phyloP scores from a whole-genome alignment of 2,797 vertebrate genomes.

The Falco columbarius region DNA sequence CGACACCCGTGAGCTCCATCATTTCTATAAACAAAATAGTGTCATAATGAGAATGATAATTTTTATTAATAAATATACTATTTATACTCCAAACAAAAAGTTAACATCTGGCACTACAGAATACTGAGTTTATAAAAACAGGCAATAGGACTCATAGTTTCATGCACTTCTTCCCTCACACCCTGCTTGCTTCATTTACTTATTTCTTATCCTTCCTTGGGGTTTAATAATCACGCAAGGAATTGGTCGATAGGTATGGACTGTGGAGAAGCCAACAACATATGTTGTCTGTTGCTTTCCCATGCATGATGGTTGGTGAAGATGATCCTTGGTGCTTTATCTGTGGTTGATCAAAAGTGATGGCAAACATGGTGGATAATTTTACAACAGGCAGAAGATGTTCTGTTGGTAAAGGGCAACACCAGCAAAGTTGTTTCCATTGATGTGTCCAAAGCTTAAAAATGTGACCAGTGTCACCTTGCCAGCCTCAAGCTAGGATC shows the following conservation, averaged over 20 bases:
- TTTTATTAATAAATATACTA: not conserved
- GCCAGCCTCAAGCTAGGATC: not conserved
- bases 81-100: not conserved
- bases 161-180: not conserved
- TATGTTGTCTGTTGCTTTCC: not conserved
- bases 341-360: not conserved
- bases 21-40: not conserved
- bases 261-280: not conserved
- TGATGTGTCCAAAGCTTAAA: not conserved
- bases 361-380: not conserved
- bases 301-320: not conserved
- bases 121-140: not conserved
- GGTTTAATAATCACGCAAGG: not conserved
- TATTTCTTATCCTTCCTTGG: not conserved
- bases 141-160: not conserved
- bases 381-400: not conserved
- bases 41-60: not conserved
- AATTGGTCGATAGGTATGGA: not conserved
- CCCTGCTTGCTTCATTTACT: not conserved
- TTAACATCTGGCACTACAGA: not conserved
- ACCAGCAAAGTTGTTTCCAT: not conserved
- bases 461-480: not conserved
- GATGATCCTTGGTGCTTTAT: not conserved
- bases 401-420: not conserved
- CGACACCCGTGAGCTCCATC: not conserved